These are phyloP conservation scores for Acrobasis consociella DNA, from an alignment of 2,888 invertebrate species.

Conservation along the genomic window DNA sequence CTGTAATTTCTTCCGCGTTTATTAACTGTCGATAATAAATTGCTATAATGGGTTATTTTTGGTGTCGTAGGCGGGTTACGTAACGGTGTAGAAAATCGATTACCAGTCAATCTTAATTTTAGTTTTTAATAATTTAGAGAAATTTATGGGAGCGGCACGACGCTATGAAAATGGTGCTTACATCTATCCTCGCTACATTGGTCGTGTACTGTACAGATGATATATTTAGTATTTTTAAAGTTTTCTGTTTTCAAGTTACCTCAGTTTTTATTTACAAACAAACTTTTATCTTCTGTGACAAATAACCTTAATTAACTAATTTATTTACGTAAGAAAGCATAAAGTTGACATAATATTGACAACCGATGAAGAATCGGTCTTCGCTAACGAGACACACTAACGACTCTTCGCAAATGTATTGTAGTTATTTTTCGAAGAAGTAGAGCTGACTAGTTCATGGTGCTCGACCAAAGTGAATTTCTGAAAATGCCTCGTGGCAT, in stretches of 20 bases:
- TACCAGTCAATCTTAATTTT: conserved; percentile 50
- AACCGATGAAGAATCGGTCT: too few species aligned
- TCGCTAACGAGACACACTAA: too few species aligned
- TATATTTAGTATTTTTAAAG: too few species aligned
- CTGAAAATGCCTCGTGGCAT: conserved; percentile 3
- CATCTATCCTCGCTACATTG: background rate
- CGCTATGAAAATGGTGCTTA: conserved; percentile 32
- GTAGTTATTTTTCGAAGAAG: background rate
- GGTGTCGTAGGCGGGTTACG: conserved; percentile 47
- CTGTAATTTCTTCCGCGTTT: conserved; percentile 23
- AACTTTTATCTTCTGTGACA: too few species aligned
- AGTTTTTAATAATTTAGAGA: conserved; percentile 46
- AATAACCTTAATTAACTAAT: too few species aligned
- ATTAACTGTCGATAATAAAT: conserved; percentile 40
- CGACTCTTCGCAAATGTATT: too few species aligned
- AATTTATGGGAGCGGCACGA: conserved; percentile 42
- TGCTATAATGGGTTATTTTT: conserved; percentile 46
- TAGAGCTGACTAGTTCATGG: conserved; percentile 8
- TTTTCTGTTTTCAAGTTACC: too few species aligned
- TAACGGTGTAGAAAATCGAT: conserved; percentile 50
- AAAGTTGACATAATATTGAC: too few species aligned
- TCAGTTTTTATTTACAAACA: too few species aligned
- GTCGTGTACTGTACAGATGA: background rate
- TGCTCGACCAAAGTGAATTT: conserved; percentile 16
- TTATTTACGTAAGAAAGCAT: too few species aligned